phyloP scores from a whole-genome alignment of 2,888 invertebrate species.

The Antitype chi region DNA sequence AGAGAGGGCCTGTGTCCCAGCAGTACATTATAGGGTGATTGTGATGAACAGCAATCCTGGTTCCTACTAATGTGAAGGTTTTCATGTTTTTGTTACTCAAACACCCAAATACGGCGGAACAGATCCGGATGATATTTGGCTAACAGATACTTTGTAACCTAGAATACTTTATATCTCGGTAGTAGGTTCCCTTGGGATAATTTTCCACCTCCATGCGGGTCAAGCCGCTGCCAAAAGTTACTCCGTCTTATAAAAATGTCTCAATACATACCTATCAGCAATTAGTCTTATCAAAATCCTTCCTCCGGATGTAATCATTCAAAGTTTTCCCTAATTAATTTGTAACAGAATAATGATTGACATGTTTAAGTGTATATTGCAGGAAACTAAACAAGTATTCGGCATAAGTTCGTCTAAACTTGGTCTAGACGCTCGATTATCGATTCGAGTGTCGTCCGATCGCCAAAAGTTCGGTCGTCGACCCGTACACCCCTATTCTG shows the following conservation, averaged over 20 bases:
- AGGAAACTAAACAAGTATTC: conserved; percentile 38
- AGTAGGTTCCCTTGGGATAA: too few species aligned
- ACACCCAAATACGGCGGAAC: too few species aligned
- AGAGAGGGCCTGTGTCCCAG: too few species aligned
- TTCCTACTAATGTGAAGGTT: too few species aligned
- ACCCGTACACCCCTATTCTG: conserved; percentile 81
- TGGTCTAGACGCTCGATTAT: conserved; percentile 69
- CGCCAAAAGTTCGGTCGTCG: conserved; percentile 74
- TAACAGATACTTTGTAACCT: too few species aligned
- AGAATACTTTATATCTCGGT: too few species aligned
- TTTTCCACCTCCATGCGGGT: too few species aligned
- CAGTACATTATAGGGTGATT: too few species aligned
- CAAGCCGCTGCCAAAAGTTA: too few species aligned
- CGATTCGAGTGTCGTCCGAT: conserved; percentile 68
- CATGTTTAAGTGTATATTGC: conserved; percentile 15
- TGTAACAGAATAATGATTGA: conserved; percentile 1
- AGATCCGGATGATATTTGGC: too few species aligned
- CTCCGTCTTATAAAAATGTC: background rate
- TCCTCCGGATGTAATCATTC: conserved; percentile 21
- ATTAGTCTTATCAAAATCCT: conserved; percentile 20
- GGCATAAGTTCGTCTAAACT: conserved; percentile 61
- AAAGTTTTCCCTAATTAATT: conserved; percentile 16
- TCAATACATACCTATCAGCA: background rate
- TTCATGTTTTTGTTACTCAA: too few species aligned
- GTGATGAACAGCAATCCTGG: too few species aligned